phyloP scores from a whole-genome alignment of 1,140 invertebrate genomes.

The Nixonia krombeini region DNA sequence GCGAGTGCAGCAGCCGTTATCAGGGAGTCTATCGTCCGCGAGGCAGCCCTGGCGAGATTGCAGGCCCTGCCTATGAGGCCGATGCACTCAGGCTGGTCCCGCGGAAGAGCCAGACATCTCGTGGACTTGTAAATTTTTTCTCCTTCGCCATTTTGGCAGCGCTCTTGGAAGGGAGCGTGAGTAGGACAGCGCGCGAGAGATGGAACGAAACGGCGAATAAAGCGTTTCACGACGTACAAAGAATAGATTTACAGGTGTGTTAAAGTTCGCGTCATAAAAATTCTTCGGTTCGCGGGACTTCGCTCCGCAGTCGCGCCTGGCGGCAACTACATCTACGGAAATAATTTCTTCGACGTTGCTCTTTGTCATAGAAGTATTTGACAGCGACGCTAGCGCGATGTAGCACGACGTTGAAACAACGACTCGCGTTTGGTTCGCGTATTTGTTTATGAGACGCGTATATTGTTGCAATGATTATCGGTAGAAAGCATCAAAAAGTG shows the following conservation, averaged over 20 bases:
- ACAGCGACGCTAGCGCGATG: no score
- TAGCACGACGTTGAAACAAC: no score
- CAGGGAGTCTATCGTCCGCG: no score
- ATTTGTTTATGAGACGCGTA: no score
- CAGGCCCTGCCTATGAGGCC: constrained; percentile 26
- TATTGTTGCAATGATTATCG: constrained; percentile 3
- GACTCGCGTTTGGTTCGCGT: no score
- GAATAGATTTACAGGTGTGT: background rate
- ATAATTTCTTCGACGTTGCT: no score
- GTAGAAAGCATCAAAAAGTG: constrained; percentile 40
- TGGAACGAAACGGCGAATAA: constrained; percentile 3
- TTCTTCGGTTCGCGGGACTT: no score
- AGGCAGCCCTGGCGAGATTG: constrained; percentile 5
- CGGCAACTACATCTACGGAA: no score
- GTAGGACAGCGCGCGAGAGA: background rate
- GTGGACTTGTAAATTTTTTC: constrained; percentile 19
- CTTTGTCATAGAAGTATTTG: no score
- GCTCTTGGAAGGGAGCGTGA: constrained; percentile 8
- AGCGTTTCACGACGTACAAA: background rate
- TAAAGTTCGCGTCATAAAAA: no score
- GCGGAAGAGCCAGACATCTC: constrained; percentile 22
- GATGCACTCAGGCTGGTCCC: constrained; percentile 12
- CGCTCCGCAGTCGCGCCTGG: no score
- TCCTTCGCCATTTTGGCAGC: constrained; percentile 5
- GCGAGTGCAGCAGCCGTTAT: no score